phyloP scores from a whole-genome alignment of 2,888 invertebrate genomes.

The Nasonia oneida region DNA sequence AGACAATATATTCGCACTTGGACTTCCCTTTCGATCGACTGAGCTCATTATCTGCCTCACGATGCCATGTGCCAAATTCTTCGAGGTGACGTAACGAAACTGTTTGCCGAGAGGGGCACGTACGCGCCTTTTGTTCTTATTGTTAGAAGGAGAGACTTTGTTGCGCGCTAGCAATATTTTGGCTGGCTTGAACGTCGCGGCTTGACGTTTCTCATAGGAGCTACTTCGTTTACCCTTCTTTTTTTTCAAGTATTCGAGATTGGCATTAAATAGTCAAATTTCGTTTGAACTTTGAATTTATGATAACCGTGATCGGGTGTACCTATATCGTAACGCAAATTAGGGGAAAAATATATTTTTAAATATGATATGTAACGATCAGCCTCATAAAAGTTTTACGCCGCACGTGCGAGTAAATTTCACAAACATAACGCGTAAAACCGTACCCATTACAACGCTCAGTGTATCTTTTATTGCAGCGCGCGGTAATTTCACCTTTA shows the following conservation, averaged over 20 bases:
- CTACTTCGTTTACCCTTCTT: no score
- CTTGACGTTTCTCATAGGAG: background rate
- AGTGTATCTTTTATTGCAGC: conserved; percentile 17
- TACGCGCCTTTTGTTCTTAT: background rate
- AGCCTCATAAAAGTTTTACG: background rate
- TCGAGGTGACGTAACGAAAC: no score
- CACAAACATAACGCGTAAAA: conserved; percentile 21
- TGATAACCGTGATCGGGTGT: no score
- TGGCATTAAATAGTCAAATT: no score
- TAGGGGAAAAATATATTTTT: background rate
- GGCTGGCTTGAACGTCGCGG: background rate
- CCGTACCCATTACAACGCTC: background rate
- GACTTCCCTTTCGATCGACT: background rate
- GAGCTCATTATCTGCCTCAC: background rate
- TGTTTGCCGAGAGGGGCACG: background rate
- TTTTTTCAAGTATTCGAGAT: no score
- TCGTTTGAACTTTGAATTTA: no score
- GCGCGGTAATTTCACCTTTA: conserved; percentile 32
- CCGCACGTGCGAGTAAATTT: background rate
- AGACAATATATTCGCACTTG: background rate
- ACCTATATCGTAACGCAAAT: background rate
- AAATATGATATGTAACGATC: background rate
- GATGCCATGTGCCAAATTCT: background rate
- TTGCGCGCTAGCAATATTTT: conserved; percentile 9
- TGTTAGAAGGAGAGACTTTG: background rate